phyloP scores from a whole-genome alignment of 1,140 invertebrate species.

The Leptopilina clavipes region DNA sequence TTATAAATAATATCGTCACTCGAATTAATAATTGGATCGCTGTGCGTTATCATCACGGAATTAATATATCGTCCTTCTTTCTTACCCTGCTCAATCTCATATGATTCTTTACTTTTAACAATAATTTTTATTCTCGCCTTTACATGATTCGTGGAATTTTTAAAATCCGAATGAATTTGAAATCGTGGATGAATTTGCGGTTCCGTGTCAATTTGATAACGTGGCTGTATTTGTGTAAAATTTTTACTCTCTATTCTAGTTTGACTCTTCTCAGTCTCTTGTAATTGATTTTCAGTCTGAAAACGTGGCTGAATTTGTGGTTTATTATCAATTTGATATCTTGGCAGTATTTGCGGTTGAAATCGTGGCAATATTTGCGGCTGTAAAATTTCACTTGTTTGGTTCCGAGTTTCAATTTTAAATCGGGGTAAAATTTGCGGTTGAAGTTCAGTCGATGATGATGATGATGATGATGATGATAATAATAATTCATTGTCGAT shows the following conservation, averaged over 20 bases:
- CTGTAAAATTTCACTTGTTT: background rate
- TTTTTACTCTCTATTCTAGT: background rate
- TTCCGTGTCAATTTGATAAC: slow-evolving; percentile 17
- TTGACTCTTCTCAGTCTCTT: background rate
- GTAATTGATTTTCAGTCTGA: background rate
- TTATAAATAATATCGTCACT: slow-evolving; percentile 72
- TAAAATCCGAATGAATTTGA: slow-evolving; percentile 35
- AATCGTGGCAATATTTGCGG: background rate
- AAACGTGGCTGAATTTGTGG: background rate
- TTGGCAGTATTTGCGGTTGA: background rate
- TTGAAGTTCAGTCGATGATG: too few species aligned
- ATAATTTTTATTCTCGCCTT: slow-evolving; percentile 72
- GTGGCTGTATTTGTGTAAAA: slow-evolving; percentile 5
- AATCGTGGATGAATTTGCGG: slow-evolving; percentile 7
- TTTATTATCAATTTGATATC: background rate
- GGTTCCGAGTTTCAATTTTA: background rate
- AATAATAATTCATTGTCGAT: background rate
- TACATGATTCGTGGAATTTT: slow-evolving; percentile 67
- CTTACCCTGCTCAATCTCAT: slow-evolving; percentile 54
- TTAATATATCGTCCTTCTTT: slow-evolving; percentile 61
- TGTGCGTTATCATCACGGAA: slow-evolving; percentile 65
- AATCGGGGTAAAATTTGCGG: background rate
- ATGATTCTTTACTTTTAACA: slow-evolving; percentile 55
- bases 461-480: too few species aligned
- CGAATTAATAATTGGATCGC: slow-evolving; percentile 67